Conservation (phyloP, 2,797 vertebrate genomes). For the Hybognathus amarus region DNA sequence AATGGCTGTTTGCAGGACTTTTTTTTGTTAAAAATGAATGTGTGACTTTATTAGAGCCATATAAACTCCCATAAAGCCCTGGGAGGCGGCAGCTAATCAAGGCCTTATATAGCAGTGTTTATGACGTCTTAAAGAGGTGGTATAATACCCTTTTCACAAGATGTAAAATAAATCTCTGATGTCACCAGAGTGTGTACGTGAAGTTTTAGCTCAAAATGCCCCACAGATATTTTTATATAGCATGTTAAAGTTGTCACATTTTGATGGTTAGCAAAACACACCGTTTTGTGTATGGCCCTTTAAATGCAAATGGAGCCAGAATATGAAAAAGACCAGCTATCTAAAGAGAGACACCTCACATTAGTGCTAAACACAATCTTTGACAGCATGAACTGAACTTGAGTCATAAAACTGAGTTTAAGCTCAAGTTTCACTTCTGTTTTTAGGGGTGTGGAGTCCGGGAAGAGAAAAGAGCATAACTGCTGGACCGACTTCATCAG, state of each 20-base stretch:
- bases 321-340: constrained; percentile 17
- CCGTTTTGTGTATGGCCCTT: too few species aligned
- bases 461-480: constrained; percentile 11
- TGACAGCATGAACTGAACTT: not conserved
- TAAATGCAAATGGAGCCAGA: too few species aligned
- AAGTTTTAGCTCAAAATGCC: too few species aligned
- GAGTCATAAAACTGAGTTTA: not conserved
- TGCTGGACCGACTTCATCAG: constrained; percentile 35
- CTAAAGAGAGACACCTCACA: not conserved
- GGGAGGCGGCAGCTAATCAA: constrained; percentile 56
- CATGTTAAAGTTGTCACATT: too few species aligned
- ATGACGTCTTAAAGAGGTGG: constrained; percentile 30
- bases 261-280: too few species aligned
- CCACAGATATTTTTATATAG: too few species aligned
- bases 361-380: not conserved
- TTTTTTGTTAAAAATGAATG: not conserved
- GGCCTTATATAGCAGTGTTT: constrained; percentile 52
- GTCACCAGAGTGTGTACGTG: too few species aligned
- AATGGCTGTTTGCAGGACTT: too few species aligned
- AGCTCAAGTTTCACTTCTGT: constrained; percentile 1
- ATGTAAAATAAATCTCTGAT: too few species aligned
- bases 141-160: too few species aligned
- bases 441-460: not conserved
- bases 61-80: constrained; percentile 39
- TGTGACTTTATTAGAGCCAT: not conserved